Conservation (phyloP, 35 echinoderm and acorn worm species). For the Hemicentrotus pulcherrimus region DNA sequence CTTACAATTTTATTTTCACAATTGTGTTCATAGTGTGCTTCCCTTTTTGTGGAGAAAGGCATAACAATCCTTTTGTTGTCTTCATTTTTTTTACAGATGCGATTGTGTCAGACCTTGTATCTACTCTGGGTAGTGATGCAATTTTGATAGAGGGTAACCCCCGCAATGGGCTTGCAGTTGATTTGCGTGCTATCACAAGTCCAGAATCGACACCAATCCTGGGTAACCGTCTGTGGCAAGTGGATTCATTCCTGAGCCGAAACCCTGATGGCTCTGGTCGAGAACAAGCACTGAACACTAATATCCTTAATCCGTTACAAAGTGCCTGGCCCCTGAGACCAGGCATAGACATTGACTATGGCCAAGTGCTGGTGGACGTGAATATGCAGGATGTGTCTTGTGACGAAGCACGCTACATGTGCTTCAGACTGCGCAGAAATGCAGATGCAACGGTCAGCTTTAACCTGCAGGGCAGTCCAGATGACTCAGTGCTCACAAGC, state of each 20-base stretch:
- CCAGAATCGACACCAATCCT: conserved; percentile 59
- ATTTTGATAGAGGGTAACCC: conserved; percentile 64
- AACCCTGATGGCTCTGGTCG: conserved; percentile 60
- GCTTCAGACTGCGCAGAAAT: conserved; percentile 72
- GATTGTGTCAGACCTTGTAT: conserved; percentile 59
- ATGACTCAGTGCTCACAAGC: conserved; percentile 62
- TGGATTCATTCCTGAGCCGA: conserved; percentile 67
- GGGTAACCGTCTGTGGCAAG: conserved; percentile 77
- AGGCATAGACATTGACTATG: conserved; percentile 64
- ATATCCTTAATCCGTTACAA: conserved; percentile 63
- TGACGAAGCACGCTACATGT: conserved; percentile 68
- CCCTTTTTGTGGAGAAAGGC: background rate
- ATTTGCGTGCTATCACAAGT: conserved; percentile 51
- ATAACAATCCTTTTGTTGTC: background rate
- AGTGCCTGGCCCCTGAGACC: conserved; percentile 56
- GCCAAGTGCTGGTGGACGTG: conserved; percentile 56
- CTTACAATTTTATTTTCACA: background rate
- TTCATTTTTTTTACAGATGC: conserved; percentile 64
- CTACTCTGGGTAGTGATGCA: conserved; percentile 49
- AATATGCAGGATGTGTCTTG: conserved; percentile 73
- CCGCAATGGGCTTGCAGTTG: conserved; percentile 53
- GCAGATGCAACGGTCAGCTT: conserved; percentile 67
- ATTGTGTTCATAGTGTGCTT: no score
- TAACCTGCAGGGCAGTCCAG: conserved; percentile 67
- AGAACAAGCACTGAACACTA: conserved; percentile 47